Evolutionary conservation across 2,797 vertebrate species (phyloP).

Genomic region (Falco novaeseelandiae): DNA sequence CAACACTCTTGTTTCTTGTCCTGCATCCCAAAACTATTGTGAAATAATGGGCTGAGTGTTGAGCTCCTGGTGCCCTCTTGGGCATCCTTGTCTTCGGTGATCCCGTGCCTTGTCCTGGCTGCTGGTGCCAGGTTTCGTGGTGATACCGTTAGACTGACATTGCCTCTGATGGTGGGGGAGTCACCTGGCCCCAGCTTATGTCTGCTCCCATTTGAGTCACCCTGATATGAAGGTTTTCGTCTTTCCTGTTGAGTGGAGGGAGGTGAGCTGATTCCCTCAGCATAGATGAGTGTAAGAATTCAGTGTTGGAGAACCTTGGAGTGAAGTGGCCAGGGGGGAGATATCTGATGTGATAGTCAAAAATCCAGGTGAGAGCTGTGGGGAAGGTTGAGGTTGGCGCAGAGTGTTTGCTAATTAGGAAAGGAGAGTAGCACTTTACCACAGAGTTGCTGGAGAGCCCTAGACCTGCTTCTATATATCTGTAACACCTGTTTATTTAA

Average conservation of each 20-base stretch:
- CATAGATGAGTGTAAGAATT: neutral
- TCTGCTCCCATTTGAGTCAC: neutral
- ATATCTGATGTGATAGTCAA: neutral
- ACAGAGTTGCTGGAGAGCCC: neutral
- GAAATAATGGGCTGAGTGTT: neutral
- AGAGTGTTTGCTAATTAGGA: neutral
- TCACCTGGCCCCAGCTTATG: neutral
- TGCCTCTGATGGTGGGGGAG: fast-evolving
- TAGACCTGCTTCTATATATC: neutral
- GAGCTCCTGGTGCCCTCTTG: neutral
- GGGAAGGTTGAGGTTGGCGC: neutral
- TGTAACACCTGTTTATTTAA: neutral
- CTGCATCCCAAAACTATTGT: neutral
- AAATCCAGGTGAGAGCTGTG: neutral
- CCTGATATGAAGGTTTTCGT: neutral
- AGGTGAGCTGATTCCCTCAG: neutral
- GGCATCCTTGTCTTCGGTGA: neutral
- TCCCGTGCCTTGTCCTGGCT: neutral
- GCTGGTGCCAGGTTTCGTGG: neutral
- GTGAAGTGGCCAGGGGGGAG: neutral
- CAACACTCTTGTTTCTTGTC: neutral
- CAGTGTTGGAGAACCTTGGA: neutral
- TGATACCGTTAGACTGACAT: neutral
- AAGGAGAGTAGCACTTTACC: neutral
- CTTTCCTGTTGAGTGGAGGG: fast-evolving